These are phyloP conservation scores for Orientallactaga bullata DNA, from an alignment of 2,113 vertebrate species.

Conservation along the genomic window DNA sequence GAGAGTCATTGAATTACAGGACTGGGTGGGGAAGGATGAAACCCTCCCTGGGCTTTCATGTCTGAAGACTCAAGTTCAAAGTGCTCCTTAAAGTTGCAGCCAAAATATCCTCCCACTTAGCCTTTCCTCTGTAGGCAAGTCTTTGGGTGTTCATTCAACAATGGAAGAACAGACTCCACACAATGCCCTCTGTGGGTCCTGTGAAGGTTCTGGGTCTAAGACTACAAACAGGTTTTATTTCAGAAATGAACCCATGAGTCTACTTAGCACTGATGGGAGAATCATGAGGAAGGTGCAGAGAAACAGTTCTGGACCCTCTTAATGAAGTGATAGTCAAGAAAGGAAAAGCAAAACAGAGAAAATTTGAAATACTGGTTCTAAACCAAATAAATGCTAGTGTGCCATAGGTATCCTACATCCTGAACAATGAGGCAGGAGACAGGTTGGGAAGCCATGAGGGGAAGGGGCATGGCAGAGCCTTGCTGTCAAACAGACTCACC, in stretches of 20 bases:
- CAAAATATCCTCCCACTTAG: slow-evolving; percentile 25
- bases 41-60: slow-evolving; percentile 40
- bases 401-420: background rate
- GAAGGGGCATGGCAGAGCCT: background rate
- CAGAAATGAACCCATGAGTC: background rate
- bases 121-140: slow-evolving; percentile 35
- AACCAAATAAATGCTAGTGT: background rate
- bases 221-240: background rate
- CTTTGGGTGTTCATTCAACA: slow-evolving; percentile 17
- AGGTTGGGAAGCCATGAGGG: background rate
- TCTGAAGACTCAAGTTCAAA: slow-evolving; percentile 71
- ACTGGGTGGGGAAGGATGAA: background rate
- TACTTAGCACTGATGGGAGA: background rate
- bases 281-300: background rate
- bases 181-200: background rate
- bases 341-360: background rate
- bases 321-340: background rate
- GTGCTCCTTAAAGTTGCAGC: slow-evolving; percentile 35
- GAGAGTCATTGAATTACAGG: slow-evolving; percentile 64
- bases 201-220: background rate
- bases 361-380: background rate
- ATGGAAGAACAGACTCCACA: background rate
- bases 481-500: background rate
- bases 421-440: background rate
- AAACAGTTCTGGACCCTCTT: background rate